Percentiles rank a stretch among this genome's conserved stretches.
phyloP scores from a whole-genome alignment of 2,113 vertebrate species.

The Ibidorhyncha struthersii region DNA sequence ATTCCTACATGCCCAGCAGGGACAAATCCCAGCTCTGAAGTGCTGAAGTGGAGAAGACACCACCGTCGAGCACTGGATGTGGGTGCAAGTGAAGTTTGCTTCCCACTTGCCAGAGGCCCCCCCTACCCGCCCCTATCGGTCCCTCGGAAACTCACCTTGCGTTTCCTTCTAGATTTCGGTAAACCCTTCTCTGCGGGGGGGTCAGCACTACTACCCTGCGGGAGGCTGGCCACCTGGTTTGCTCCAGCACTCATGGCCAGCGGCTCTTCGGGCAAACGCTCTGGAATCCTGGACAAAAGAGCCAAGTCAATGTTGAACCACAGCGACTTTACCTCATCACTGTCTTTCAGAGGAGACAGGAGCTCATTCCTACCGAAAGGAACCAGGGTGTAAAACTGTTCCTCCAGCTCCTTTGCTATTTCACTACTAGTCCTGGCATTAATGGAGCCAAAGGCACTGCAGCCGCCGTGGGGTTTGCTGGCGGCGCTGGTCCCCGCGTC shows the following conservation, averaged over 20 bases:
- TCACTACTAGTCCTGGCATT: conserved; percentile 79
- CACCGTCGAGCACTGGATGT: fast-evolving
- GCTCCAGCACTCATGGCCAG: conserved; percentile 66
- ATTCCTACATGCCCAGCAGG: fast-evolving
- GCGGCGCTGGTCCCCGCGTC: conserved; percentile 20
- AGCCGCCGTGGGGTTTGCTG: conserved; percentile 48
- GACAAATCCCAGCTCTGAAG: neutral
- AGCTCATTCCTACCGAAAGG: conserved; percentile 91
- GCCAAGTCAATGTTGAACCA: conserved; percentile 96
- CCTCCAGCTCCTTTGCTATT: conserved; percentile 80
- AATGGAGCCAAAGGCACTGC: conserved; percentile 68
- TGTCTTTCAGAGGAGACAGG: conserved; percentile 77
- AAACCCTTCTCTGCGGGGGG: conserved; percentile 72
- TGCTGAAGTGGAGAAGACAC: neutral
- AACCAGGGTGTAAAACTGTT: conserved; percentile 93
- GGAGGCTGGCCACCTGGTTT: conserved; percentile 74
- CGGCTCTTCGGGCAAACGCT: conserved; percentile 74
- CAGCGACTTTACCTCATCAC: conserved; percentile 87
- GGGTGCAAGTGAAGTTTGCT: fast-evolving
- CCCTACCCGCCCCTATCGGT: fast-evolving
- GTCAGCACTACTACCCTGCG: conserved; percentile 62
- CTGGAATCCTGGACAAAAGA: conserved; percentile 90
- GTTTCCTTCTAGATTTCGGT: conserved; percentile 89
- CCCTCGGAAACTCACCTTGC: conserved; percentile 82
- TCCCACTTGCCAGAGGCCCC: neutral